Base-by-base conservation (phyloP, 2,888 invertebrate species). In the Bombyx huttoni region DNA sequence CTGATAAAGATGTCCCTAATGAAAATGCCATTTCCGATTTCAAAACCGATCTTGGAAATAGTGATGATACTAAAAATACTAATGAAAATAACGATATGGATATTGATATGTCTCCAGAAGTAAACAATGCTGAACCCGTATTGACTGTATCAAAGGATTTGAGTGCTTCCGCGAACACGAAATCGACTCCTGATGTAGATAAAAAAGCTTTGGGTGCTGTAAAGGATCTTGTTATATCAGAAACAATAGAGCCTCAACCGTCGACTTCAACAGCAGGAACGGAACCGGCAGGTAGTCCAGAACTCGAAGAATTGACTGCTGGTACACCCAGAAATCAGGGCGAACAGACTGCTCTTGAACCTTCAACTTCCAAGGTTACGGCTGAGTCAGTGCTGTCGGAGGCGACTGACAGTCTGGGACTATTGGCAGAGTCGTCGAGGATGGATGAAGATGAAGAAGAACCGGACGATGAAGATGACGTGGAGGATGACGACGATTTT, bases 381-480 rank as follows among this genome's bases (percentile, higher is more conserved):
- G 24, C 5, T 24, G 56, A 54, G 47, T 54, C 56, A 24, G 53
- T 52, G 0, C 7, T 40, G 2, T 68, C 73, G 8, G 78, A 79
- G 51, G 61, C 73, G 1, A 62, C 74, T 0, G 89, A 89, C 52
- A 81, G 75, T 50, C 67, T 89, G 0, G 88, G 83, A 0, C 61
- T 89, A 12, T 56, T 89, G n/a, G 81, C 88, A 0, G 89, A 86
- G 61, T 79, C 81, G 0, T 75, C 73, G 0, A 68, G 79, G 33
- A 64, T 79, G 1, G 67, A 78, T 57, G 76, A 78, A 8, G 82
- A 85, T 56, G 83, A 84, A 52, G 81, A 84, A 34, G 81, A 82
- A 2, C 71, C 65, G 9, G 69, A 68, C 0, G 75, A 77, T 2
- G 77, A 80, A n/a, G 75, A 78, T 34, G 76, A 73, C 24, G 78